Evolutionary conservation across 2,888 invertebrate species (phyloP), one percentile per base, ranked within the genome.

Genomic region (Theretra japonica): DNA sequence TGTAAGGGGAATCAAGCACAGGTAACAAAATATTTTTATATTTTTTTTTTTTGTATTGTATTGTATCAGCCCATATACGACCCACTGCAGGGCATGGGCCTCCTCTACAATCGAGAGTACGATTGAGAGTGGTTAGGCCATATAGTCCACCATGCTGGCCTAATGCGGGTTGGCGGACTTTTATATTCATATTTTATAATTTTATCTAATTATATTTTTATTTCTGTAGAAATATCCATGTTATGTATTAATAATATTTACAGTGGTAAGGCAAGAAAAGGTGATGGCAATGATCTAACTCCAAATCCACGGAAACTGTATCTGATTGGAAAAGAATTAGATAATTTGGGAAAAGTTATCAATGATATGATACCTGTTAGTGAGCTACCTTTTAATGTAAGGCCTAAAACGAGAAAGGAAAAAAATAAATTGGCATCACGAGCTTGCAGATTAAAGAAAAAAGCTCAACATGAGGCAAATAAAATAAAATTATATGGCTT

Each of bases 381-480:
- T 81, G 99, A 99, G 88, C 93, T 99, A 80, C 98, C 98, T 59
- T 97, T 98, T 87, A 97, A 97, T 84, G 96, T 97, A 48, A 95
- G 98, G 78, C 97, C 98, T 17, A 98, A 98, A 88, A 98, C 98
- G n/a, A 96, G 99, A 72, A 99, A 99, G 90, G 99, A 99, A 90
- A 99, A 99, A 89, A 99, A 99, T 89, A 99, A 99, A 92, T 95
- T 99, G 72, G 99, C 99, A 15, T 99, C 99, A 0, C 96, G 99
- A 75, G 99, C 99, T 50, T 99, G 99, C 88, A 96, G 99, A 53
- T 95, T 99, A 84, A 99, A 99, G 96, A 99, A 99, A 92, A 99
- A 99, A 93, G 99, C 99, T 5, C 99, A 99, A 87, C 99, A 99
- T 89, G 99, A 99, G 92, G 99, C 99, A 2, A 99, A 99, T 88